Evolutionary conservation across 2,888 invertebrate species (phyloP), one percentile per base, ranked within the genome.

Genomic region (Drosophila recens): DNA sequence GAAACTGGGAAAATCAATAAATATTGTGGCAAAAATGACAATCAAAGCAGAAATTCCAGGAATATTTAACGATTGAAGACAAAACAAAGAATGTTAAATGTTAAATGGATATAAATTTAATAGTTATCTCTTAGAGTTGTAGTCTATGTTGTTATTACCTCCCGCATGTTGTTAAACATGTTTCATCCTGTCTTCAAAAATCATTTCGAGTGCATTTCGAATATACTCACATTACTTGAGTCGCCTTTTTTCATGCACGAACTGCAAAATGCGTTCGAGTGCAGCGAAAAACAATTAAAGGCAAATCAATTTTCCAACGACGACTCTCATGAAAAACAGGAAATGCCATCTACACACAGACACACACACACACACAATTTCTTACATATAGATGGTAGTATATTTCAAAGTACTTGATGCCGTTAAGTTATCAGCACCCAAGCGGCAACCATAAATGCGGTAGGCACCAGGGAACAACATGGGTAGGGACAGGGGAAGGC

Each of bases 211-310:
- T 64, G 30, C 61, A 62, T 65, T 73, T 67, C 23, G 46, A 58
- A 70, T 33, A 62, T 49, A 49, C 59, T 75, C 64, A 43, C 13
- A 67, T 78, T 66, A 54, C 54, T 54, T 13, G 38, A n/a, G 6
- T 53, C 33, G 52, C 15, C 46, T 54, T 59, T 53, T 79, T 53
- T 79, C 79, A 82, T 82, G 82, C 77, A 81, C 75, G 74, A 82
- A 75, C 70, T 78, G 78, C 69, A 75, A 70, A 80, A 72, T 61
- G 80, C 74, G 62, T 54, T 82, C 82, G 57, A 82, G 72, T 80
- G 80, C 74, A 82, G 67, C 82, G 78, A 75, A 43, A 80, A 82
- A 74, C 78, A 82, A 82, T 82, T 82, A 82, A 82, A 80, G 57
- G 56, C 52, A 75, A 82, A 82, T 75, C 77, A 80, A 77, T 78